A percentile compares a stretch with the other conserved stretches of the same genome.
These are phyloP conservation scores for Poecilus cupreus DNA, from an alignment of 2,888 invertebrate genomes.

Conservation along the genomic window DNA sequence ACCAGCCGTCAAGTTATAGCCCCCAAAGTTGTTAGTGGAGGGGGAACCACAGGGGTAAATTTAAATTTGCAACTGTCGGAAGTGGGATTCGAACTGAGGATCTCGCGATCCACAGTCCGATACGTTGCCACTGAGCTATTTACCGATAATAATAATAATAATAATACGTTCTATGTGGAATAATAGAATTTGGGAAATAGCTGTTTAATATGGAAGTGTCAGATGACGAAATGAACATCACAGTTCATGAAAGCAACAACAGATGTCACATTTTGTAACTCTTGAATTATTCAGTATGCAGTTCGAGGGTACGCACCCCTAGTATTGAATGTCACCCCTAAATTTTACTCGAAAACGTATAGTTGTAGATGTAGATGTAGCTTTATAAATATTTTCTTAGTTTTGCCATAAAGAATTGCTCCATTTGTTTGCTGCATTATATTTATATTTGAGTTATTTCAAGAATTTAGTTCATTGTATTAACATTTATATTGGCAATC, in stretches of 20 bases:
- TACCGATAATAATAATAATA: no score
- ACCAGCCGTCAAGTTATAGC: no score
- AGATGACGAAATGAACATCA: slow-evolving; percentile 33
- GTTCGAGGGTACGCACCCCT: not conserved
- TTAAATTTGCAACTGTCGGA: no score
- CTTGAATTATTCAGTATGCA: slow-evolving; percentile 55
- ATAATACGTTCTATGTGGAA: not conserved
- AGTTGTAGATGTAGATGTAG: not conserved
- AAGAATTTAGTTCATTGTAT: not conserved
- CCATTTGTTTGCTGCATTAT: not conserved
- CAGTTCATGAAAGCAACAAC: slow-evolving; percentile 37
- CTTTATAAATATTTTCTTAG: slow-evolving; percentile 15
- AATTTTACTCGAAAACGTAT: slow-evolving; percentile 6
- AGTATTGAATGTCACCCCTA: slow-evolving; percentile 14
- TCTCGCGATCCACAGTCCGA: no score
- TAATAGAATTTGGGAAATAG: not conserved
- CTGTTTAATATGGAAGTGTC: slow-evolving; percentile 11
- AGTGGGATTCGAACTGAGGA: no score
- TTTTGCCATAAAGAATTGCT: not conserved
- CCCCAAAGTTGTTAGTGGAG: no score
- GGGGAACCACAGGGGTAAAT: no score
- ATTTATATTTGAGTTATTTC: not conserved
- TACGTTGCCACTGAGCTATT: no score
- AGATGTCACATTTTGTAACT: slow-evolving; percentile 59
- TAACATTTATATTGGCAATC: not conserved